Base-by-base conservation (phyloP, 2,113 vertebrate species). In the Ariopsis seemanni region DNA sequence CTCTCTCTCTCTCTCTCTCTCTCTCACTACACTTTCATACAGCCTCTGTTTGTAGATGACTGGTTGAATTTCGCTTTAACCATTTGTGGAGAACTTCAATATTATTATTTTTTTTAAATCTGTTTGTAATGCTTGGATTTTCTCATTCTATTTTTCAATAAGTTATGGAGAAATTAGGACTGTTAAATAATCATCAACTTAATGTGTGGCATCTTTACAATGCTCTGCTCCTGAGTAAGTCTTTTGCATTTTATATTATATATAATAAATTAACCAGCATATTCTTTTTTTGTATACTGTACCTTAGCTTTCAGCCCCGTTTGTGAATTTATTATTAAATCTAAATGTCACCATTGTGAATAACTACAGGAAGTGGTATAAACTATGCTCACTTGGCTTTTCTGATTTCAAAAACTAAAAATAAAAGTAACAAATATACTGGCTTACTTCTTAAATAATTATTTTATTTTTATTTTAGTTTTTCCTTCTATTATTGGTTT, bases 381-480 rank as follows among this genome's bases (percentile, higher is more conserved):
- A 81, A 22, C 27, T 27, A 12, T 22, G 55, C 2, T 10, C 3
- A 30, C 27, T 20, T 81, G n/a, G 3, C 55, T 10, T 80, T 53
- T 30, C 53, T 80, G 52, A 27, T 15, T 72, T 27, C 12, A 4
- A 22, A 52, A 52, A 2, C 12, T 27, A 55, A 78, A 78, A 53
- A 22, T 81, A 60, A 80, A 79, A 65, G 22, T 27, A 78, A 8
- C 60, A 42, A 81, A 15, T 81, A 20, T 74, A 74, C 20, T 27
- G 27, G 4, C 11, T 27, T 12, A 10, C 8, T 10, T 7, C 18
- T n/a, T 11, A 75, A 55, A n/a, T 20, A 17, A 74, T 85, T 2
- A 0, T 11, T 55, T 27, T 7, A 55, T 9, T 80, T 50, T 86
- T 48, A 52, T 84, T 77, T 12, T 71, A 89, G 89, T 82, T n/a